These are phyloP conservation scores for Heliconius hortense DNA, from an alignment of 2,888 invertebrate genomes.

Conservation along the genomic window DNA sequence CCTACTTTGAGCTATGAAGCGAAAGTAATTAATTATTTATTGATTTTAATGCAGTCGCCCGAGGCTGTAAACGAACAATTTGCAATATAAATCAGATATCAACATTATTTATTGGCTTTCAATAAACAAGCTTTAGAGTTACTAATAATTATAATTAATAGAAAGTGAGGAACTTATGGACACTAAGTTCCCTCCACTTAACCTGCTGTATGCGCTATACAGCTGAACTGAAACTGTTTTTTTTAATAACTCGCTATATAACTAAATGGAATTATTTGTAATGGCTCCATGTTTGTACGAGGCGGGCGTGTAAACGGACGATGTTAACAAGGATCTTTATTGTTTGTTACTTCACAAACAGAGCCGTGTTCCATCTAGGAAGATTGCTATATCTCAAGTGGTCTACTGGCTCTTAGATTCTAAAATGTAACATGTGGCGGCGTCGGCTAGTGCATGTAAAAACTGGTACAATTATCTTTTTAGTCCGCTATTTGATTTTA, in stretches of 20 bases:
- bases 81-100: constrained; percentile 15
- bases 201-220: too few species aligned
- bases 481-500: constrained; percentile 17
- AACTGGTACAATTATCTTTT: constrained; percentile 23
- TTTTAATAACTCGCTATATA: background rate
- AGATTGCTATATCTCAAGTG: constrained; percentile 32
- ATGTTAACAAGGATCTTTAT: constrained; percentile 28
- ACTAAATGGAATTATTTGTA: background rate
- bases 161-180: too few species aligned
- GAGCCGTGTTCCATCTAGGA: constrained; percentile 22
- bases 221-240: too few species aligned
- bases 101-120: constrained; percentile 1
- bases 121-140: constrained; percentile 9
- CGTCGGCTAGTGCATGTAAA: constrained; percentile 3
- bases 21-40: constrained; percentile 23
- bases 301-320: constrained; percentile 13
- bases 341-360: constrained; percentile 31
- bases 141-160: background rate
- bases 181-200: too few species aligned
- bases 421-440: constrained; percentile 23
- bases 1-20: constrained; percentile 17
- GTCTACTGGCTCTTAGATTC: constrained; percentile 24
- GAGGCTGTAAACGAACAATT: constrained; percentile 4
- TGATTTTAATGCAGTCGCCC: constrained; percentile 22
- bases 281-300: constrained; percentile 5